These are phyloP conservation scores for Syngnathus rostellatus DNA, from an alignment of 2,797 vertebrate genomes.

Conservation along the genomic window DNA sequence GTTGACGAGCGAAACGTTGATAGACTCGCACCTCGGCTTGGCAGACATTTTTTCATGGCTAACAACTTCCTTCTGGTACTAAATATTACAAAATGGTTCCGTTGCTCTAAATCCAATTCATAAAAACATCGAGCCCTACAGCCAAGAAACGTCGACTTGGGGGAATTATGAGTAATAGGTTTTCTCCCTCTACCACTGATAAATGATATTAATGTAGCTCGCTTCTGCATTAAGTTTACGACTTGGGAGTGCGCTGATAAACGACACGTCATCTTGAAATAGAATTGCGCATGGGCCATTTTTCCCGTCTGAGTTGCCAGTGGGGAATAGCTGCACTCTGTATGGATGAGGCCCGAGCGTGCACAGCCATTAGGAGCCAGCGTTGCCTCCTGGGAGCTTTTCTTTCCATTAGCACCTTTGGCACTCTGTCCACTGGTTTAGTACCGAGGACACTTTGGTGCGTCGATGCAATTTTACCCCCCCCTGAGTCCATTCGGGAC, in stretches of 20 bases:
- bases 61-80: neutral
- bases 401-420: slow-evolving; percentile 5
- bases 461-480: no score
- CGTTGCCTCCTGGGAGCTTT: slow-evolving; percentile 16
- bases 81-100: slow-evolving; percentile 30
- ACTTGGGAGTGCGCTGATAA: slow-evolving; percentile 41
- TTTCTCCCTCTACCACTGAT: slow-evolving; percentile 31
- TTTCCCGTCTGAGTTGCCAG: slow-evolving; percentile 13
- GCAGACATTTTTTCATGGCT: no score
- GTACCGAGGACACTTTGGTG: neutral
- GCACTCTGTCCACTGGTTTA: neutral
- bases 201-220: slow-evolving; percentile 50
- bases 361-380: slow-evolving; percentile 50
- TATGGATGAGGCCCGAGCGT: slow-evolving; percentile 31
- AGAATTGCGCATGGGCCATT: slow-evolving; percentile 26
- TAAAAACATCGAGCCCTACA: slow-evolving; percentile 22
- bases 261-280: slow-evolving; percentile 33
- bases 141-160: slow-evolving; percentile 30
- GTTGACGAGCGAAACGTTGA: slow-evolving; percentile 14
- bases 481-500: no score
- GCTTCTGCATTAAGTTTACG: slow-evolving; percentile 56
- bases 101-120: slow-evolving; percentile 5
- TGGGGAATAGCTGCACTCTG: slow-evolving; percentile 7
- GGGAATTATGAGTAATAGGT: slow-evolving; percentile 49
- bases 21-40: no score